Evolutionary conservation across 1,140 invertebrate species (phyloP), one percentile per base, ranked within the genome.

Genomic region (Ostrea denselamellosa): DNA sequence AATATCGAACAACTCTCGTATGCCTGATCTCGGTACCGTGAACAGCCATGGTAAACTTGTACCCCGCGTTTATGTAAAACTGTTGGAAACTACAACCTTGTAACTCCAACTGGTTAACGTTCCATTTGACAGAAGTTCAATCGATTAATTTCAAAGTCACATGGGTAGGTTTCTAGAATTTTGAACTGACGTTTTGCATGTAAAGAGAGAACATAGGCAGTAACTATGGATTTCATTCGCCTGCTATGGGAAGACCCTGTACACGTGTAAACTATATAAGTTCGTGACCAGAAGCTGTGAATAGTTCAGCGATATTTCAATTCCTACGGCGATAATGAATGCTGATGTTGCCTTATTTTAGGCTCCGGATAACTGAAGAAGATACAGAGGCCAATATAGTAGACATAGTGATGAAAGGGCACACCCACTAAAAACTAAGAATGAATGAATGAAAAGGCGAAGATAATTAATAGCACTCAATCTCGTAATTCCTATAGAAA

Each of bases 101-200:
- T 56, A 87, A 8, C n/a, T 25, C 28, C 9, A 25, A 82, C 8
- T 19, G 17, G 19, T 58, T 22, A 12, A 83, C 22, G 0, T 83
- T 51, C 86, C 86, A 87, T 17, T 83, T 58, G 34, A 83, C 53
- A 8, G 10, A n/a, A 12, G 51, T 87, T 22, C 44, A n/a, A 54
- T 68, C 81, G 0, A 83, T 25, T 83, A n/a, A 52, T 51, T n/a
- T 34, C 4, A 25, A 87, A 62, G 28, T 82, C 25, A 52, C 77
- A 87, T 7, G 86, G 77, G 9, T 65, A 83, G n/a, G 34, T 17
- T 53, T 87, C 62, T 7, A 54, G 9, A 8, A 87, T 83, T 22
- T 28, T 54, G 44, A 87, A 87, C n/a, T 77, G 54, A 17, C 82
- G 77, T 22, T 87, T 87, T 14, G 86, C 65, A 22, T 83, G 17